A percentile compares a stretch with the other conserved stretches of the same genome.
These are phyloP conservation scores for Theretra japonica DNA, from an alignment of 2,888 invertebrate species.

Conservation along the genomic window DNA sequence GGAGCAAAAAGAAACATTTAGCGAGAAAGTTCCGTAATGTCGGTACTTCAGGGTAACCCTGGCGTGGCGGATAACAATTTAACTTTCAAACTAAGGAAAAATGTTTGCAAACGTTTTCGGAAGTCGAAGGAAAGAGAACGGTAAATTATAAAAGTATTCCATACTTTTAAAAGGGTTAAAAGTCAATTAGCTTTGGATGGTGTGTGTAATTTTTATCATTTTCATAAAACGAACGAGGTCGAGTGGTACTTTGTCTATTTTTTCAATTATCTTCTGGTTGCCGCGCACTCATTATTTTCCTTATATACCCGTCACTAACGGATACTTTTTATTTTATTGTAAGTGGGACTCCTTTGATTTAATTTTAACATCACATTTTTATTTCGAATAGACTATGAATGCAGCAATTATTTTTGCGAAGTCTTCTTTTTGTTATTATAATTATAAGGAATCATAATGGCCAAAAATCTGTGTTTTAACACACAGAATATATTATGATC, in stretches of 20 bases:
- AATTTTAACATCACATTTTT: not conserved
- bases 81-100: constrained; percentile 20
- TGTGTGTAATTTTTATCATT: not conserved
- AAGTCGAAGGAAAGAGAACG: not conserved
- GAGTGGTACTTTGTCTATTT: constrained; percentile 1
- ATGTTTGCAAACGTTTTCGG: constrained; percentile 4
- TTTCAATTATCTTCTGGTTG: constrained; percentile 5
- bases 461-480: too few species aligned
- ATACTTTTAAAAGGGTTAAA: not conserved
- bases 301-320: not conserved
- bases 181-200: not conserved
- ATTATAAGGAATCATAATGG: too few species aligned
- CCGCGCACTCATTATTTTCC: constrained; percentile 13
- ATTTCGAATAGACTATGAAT: too few species aligned
- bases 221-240: not conserved
- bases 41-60: constrained; percentile 7
- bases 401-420: too few species aligned
- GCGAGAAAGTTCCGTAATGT: constrained; percentile 16
- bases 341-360: not conserved
- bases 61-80: constrained; percentile 21
- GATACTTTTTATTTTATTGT: not conserved
- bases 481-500: too few species aligned
- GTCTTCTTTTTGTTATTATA: too few species aligned
- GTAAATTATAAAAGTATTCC: not conserved
- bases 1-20: constrained; percentile 16